These are phyloP conservation scores for Drosophila prostipennis DNA, from an alignment of 2,888 invertebrate species.

Conservation along the genomic window DNA sequence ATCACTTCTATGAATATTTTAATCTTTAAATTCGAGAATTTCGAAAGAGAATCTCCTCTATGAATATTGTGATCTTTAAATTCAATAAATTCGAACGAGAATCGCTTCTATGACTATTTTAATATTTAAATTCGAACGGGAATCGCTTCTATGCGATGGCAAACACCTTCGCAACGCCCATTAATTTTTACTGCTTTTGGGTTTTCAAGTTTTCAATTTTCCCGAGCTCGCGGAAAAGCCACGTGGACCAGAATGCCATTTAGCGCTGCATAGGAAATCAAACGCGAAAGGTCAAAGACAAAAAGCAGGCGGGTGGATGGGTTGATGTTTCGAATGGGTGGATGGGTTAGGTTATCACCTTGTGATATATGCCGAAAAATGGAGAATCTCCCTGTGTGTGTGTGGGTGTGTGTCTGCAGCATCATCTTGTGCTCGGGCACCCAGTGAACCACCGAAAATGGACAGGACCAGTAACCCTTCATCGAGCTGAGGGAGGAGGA, in stretches of 20 bases:
- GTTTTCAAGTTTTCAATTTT: slow-evolving; percentile 77
- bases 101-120: no score
- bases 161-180: slow-evolving; percentile 73
- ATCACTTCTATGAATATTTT: no score
- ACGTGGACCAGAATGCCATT: slow-evolving; percentile 64
- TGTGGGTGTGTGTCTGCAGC: background rate
- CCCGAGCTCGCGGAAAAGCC: slow-evolving; percentile 40
- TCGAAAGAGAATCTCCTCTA: no score
- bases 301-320: background rate
- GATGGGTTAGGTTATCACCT: slow-evolving; percentile 31
- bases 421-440: slow-evolving; percentile 2
- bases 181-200: slow-evolving; percentile 74
- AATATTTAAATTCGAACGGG: background rate
- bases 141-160: slow-evolving; percentile 22
- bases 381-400: slow-evolving; percentile 1
- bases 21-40: no score
- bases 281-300: slow-evolving; percentile 68
- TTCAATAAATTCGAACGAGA: no score
- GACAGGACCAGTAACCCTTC: slow-evolving; percentile 61
- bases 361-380: slow-evolving; percentile 36
- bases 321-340: background rate
- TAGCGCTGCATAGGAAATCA: slow-evolving; percentile 75
- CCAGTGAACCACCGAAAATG: slow-evolving; percentile 26
- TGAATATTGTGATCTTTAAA: no score
- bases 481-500: slow-evolving; percentile 41